These are phyloP conservation scores for Acanthosoma haemorrhoidale DNA, from an alignment of 2,888 invertebrate genomes.

Conservation along the genomic window DNA sequence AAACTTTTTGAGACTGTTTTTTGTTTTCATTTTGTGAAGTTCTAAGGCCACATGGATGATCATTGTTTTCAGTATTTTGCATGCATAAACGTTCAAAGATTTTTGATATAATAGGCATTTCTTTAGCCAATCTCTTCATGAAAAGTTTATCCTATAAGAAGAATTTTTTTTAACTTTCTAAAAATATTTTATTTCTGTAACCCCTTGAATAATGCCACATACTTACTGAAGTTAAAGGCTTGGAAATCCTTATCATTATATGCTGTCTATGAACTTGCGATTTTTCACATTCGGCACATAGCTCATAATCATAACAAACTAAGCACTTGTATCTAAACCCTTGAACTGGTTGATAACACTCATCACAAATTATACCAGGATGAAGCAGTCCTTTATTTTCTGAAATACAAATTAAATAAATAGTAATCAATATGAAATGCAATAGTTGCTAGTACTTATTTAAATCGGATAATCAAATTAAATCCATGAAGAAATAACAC, in stretches of 20 bases:
- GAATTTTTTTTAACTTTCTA: background rate
- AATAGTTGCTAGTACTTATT: too few relatives aligned
- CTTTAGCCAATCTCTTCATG: background rate
- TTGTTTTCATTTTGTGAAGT: too few relatives aligned
- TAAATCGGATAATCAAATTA: too few relatives aligned
- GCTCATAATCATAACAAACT: slow-evolving; percentile 72
- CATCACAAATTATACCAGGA: slow-evolving; percentile 64
- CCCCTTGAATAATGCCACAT: too few relatives aligned
- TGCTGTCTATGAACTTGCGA: slow-evolving; percentile 66
- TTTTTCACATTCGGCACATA: slow-evolving; percentile 71
- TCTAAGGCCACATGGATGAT: too few relatives aligned
- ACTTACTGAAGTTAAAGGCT: slow-evolving; percentile 20
- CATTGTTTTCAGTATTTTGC: too few relatives aligned
- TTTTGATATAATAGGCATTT: slow-evolving; percentile 2
- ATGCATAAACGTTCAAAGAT: background rate
- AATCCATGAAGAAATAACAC: too few relatives aligned
- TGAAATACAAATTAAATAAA: slow-evolving; percentile 30
- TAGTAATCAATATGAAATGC: too few relatives aligned
- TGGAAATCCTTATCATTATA: slow-evolving; percentile 68
- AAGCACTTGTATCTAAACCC: slow-evolving; percentile 83
- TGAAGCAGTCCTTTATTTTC: slow-evolving; percentile 47
- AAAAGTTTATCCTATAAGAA: background rate
- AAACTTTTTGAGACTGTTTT: too few relatives aligned
- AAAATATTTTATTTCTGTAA: too few relatives aligned
- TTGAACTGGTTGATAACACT: slow-evolving; percentile 57